phyloP scores from a whole-genome alignment of 2,113 vertebrate species.

The Chaetodon trifascialis region DNA sequence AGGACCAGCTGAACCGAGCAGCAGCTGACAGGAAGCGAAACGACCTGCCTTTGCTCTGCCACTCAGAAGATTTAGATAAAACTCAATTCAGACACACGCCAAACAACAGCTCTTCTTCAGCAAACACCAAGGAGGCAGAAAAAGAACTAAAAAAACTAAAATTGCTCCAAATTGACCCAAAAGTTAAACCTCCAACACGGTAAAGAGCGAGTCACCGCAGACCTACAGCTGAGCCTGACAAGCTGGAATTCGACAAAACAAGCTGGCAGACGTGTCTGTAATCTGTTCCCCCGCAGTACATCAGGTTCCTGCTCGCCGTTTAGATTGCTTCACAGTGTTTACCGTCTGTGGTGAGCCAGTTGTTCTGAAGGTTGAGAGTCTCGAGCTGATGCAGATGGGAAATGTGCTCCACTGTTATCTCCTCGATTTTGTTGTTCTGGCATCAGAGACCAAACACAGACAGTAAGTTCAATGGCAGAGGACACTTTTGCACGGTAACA shows the following conservation, averaged over 20 bases:
- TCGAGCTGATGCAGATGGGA: constrained; percentile 90
- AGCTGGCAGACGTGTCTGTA: not conserved
- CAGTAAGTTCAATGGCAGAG: not conserved
- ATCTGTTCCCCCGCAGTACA: not conserved
- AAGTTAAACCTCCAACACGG: not conserved
- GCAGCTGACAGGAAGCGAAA: too few relatives aligned
- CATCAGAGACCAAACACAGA: constrained; percentile 56
- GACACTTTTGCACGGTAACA: not conserved
- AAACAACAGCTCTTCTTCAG: not conserved
- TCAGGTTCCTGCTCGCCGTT: not conserved
- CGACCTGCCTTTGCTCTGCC: not conserved
- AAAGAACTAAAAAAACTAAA: not conserved
- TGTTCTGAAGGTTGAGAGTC: constrained; percentile 98
- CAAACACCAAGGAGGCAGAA: not conserved
- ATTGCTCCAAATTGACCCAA: not conserved
- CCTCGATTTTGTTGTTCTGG: constrained; percentile 96
- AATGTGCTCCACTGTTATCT: constrained; percentile 92
- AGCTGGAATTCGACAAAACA: not conserved
- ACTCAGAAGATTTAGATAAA: not conserved
- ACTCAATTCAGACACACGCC: not conserved
- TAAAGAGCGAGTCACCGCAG: not conserved
- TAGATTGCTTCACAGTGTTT: constrained; percentile 43
- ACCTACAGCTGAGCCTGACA: not conserved
- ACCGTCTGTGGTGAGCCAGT: constrained; percentile 94
- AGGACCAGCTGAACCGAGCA: too few relatives aligned